These are phyloP conservation scores for Galeruca laticollis DNA, from an alignment of 2,888 invertebrate genomes.

Conservation along the genomic window DNA sequence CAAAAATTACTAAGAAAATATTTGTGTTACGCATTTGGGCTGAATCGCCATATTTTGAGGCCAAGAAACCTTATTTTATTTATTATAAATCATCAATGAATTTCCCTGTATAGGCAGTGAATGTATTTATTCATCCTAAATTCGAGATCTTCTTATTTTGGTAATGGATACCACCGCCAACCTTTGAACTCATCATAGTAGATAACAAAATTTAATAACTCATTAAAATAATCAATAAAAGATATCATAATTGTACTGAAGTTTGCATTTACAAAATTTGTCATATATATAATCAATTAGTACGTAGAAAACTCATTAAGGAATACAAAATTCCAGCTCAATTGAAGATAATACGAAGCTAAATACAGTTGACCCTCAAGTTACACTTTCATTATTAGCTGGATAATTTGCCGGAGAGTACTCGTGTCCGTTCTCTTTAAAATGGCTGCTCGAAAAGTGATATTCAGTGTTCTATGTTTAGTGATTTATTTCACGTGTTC, in stretches of 20 bases:
- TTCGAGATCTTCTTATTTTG: no score
- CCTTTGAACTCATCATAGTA: not conserved
- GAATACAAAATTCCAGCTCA: slow-evolving; percentile 1
- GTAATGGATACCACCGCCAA: not conserved
- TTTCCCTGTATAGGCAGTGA: no score
- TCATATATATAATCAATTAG: not conserved
- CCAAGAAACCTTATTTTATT: no score
- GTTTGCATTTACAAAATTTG: not conserved
- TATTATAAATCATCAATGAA: no score
- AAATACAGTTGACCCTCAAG: slow-evolving; percentile 17
- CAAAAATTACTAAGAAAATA: no score
- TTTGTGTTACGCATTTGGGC: no score
- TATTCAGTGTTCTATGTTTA: slow-evolving; percentile 12
- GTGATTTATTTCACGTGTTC: slow-evolving; percentile 5
- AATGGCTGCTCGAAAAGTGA: slow-evolving; percentile 16
- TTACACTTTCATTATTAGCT: slow-evolving; percentile 14
- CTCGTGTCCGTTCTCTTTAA: not conserved
- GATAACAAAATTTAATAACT: not conserved
- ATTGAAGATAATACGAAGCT: slow-evolving; percentile 15
- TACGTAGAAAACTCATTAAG: slow-evolving; percentile 3
- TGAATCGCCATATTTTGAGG: no score
- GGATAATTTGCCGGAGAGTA: slow-evolving; percentile 12
- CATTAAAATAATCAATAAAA: not conserved
- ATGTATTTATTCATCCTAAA: no score
- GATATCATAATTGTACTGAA: not conserved